Base-by-base conservation (phyloP, 1,140 invertebrate genomes). In the Globodera rostochiensis region DNA sequence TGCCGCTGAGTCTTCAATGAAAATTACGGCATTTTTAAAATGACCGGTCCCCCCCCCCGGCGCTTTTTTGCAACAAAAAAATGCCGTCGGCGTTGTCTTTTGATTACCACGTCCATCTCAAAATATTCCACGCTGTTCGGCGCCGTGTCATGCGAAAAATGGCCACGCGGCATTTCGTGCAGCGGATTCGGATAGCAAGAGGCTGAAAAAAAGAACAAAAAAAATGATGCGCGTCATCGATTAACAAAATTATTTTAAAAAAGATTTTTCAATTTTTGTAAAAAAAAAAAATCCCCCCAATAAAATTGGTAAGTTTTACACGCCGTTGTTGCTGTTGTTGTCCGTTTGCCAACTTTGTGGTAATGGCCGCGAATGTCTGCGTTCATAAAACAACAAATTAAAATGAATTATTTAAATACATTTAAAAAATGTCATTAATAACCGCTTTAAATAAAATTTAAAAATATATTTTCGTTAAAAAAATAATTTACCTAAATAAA, bases 331-430 rank as follows among this genome's bases (percentile, higher is more conserved):
- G 11, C 6, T 64, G 57, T 15, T 64, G 79, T 13, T 80, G 53
- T 13, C 88, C 88, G 67, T 82, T 80, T n/a, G 80, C 82, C 13
- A 64, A 89, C 88, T 76, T 84, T 86, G 60, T 88, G 84, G 78
- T 84, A 89, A 19, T 89, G 80, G 7, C 88, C 85, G 49, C 79
- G 53, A 64, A 64, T 64, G 19, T 64, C 57, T 64, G 57, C 19
- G 11, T 19, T 15, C 11, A 25, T 25, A 60, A 60, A 60, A 36
- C 36, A 36, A 36, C 36, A 36, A 36, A 36, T 36, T 36, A 36
- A 36, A 36, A 36, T 36, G 36, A 36, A 36, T 36, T 0, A 36
- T 36, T 36, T 36, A 36, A 36, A 36, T 36, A 36, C 1, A 36
- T 36, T 36, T 36, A 2, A 36, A 36, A 36, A 36, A 36, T 36